A percentile compares a stretch with the other conserved stretches of the same genome.
Conservation (phyloP, 1,140 invertebrate species). For the Ostrea denselamellosa region DNA sequence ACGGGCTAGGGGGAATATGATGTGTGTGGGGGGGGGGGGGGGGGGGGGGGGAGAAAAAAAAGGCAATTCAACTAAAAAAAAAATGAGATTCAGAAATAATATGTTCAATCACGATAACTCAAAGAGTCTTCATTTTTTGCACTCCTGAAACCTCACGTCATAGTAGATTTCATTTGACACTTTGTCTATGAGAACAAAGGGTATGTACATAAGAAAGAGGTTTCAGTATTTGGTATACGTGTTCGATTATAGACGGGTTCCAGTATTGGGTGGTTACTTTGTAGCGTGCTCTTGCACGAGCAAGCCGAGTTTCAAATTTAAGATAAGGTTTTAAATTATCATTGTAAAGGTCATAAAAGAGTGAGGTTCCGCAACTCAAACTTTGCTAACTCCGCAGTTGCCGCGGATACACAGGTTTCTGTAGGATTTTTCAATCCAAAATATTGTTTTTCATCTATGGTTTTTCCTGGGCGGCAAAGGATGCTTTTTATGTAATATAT, state of each 20-base stretch:
- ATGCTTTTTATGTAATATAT: too few relatives aligned
- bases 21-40: too few relatives aligned
- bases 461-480: slow-evolving; percentile 5
- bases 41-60: too few relatives aligned
- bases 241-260: background rate
- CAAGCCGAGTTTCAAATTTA: background rate
- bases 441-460: background rate
- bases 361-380: background rate
- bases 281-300: background rate
- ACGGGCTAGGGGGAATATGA: too few relatives aligned
- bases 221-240: background rate
- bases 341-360: background rate
- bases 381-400: background rate
- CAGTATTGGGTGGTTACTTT: background rate
- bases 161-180: too few relatives aligned
- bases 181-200: too few relatives aligned
- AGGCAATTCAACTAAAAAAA: too few relatives aligned
- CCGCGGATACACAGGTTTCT: slow-evolving; percentile 1
- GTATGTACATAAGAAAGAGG: too few relatives aligned
- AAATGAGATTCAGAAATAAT: too few relatives aligned
- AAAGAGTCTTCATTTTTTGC: too few relatives aligned
- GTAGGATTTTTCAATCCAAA: background rate
- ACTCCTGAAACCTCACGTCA: too few relatives aligned
- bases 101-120: too few relatives aligned
- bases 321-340: background rate